Base-by-base conservation (phyloP, 2,888 invertebrate species). In the Brenthis daphne region DNA sequence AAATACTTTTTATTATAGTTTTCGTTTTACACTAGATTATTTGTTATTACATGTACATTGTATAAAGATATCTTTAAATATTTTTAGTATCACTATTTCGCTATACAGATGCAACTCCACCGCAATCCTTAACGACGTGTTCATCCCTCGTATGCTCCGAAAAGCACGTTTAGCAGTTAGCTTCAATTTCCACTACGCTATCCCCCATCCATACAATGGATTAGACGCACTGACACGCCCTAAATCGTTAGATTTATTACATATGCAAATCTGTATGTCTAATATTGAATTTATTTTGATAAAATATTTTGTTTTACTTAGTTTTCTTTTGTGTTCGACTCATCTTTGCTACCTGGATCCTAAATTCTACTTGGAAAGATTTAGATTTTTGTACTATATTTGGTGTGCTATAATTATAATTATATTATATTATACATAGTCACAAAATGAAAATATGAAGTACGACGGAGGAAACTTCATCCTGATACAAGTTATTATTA, bases 131-230 rank as follows among this genome's bases (percentile, higher is more conserved):
- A 63, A 63, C 63, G 63, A 66, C 66, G 29, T 53, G 53, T 47
- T 66, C 66, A 66, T 66, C 66, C 66, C 66, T 54, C 43, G 6
- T 53, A 48, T 60, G 60, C 60, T 33, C 48, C 58, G 60, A 47
- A 60, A 54, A 14, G 58, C 66, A 60, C 66, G 66, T 66, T 66
- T 53, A 54, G 51, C 60, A 60, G 60, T 60, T 60, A 60, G 53
- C 63, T 63, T 63, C 63, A 63, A 63, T 63, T 63, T 63, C 63
- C 63, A 63, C 63, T 53, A 63, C 60, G 60, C 33, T 61, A 53
- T 63, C 20, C 63, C 13, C 33, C 37, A 37, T 53, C 53, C 53
- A 63, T 63, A 53, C 20, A 53, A 53, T 14, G 60, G 60, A 60
- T 51, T 63, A 63, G 37, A 51, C n/a, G 53, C 53, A 37, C 51